Conservation (phyloP, 2,888 invertebrate genomes). For the Doris montereyensis region DNA sequence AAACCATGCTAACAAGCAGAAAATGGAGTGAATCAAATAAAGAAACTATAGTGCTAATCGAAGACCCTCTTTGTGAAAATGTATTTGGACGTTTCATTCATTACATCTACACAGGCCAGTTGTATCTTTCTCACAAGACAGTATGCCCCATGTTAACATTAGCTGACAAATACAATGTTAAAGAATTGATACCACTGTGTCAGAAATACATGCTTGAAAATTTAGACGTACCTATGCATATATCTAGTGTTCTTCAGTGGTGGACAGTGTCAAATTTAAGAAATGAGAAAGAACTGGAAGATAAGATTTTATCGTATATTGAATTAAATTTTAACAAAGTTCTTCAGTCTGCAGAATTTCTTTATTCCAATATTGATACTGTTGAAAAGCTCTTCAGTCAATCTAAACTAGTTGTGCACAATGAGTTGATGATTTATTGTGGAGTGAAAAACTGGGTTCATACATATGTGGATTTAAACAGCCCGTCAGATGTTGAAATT, state of each 20-base stretch:
- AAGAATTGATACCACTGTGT: slow-evolving; percentile 88
- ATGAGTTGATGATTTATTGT: slow-evolving; percentile 87
- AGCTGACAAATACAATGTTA: slow-evolving; percentile 96
- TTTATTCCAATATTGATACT: slow-evolving; percentile 85
- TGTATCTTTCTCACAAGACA: slow-evolving; percentile 86
- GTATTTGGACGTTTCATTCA: slow-evolving; percentile 92
- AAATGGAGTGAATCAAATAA: slow-evolving; percentile 94
- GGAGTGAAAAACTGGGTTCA: slow-evolving; percentile 86
- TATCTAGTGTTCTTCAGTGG: slow-evolving; percentile 39
- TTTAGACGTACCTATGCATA: slow-evolving; percentile 33
- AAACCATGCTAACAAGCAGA: slow-evolving; percentile 95
- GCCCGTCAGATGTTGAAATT: slow-evolving; percentile 74
- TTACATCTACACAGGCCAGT: slow-evolving; percentile 92
- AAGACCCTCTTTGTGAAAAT: slow-evolving; percentile 85
- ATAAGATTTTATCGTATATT: slow-evolving; percentile 74
- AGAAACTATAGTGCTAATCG: slow-evolving; percentile 86
- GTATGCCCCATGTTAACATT: slow-evolving; percentile 90
- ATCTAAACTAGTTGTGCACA: slow-evolving; percentile 89
- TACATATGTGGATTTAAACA: slow-evolving; percentile 78
- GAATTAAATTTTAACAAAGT: slow-evolving; percentile 93
- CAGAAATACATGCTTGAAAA: slow-evolving; percentile 84
- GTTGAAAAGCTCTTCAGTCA: slow-evolving; percentile 85
- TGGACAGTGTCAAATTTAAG: slow-evolving; percentile 79
- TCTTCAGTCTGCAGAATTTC: slow-evolving; percentile 84
- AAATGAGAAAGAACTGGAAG: slow-evolving; percentile 81